Evolutionary conservation across 2,888 invertebrate species (phyloP), one percentile per base, ranked within the genome.

Genomic region (Catocala fraxini): DNA sequence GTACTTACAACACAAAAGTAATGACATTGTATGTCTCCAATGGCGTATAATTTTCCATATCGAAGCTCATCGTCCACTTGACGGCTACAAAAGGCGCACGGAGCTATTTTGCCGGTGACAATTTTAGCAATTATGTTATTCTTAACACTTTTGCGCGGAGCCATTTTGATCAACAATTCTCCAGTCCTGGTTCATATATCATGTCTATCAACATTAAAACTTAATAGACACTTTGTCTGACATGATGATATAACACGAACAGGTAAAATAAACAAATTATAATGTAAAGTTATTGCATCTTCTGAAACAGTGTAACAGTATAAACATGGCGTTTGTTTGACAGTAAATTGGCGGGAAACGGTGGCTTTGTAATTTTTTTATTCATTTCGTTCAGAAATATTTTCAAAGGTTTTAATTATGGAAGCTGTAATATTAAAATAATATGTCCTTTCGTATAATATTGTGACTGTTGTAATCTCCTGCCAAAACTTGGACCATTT

Each of bases 1-100:
- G 6, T 15, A 91, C 95, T 93, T 94, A 97, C 97, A 91, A 97
- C 93, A 84, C 97, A 97, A 87, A 96, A 97, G 78, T 97, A 96
- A 83, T 97, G 97, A 2, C 96, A 96, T 43, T 95, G 89, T 34
- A 97, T 89, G 10, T 95, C 92, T 10, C 94, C 91, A 51, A 95
- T 91, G 9, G 90, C 88, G 71, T 95, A 95, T 35, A 96, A 82
- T 75, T 95, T 95, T 4, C 96, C 96, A 79, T 90, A 95, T 11
- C 90, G 85, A 6, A 95, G 61, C 76, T 95, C 96, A 71, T 96
- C 92, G 15, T 95, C 91, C 0, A 93, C 90, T 46, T 87, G 73
- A 6, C 87, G 83, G 3, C 89, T 86, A 78, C 96, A 96, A 75
- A 96, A 95, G 35, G 90, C 90, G 84, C 96, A 96, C 11, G 89